Evolutionary conservation across 2,797 vertebrate species (phyloP).

Genomic region (Scolopax bukidnonensis): DNA sequence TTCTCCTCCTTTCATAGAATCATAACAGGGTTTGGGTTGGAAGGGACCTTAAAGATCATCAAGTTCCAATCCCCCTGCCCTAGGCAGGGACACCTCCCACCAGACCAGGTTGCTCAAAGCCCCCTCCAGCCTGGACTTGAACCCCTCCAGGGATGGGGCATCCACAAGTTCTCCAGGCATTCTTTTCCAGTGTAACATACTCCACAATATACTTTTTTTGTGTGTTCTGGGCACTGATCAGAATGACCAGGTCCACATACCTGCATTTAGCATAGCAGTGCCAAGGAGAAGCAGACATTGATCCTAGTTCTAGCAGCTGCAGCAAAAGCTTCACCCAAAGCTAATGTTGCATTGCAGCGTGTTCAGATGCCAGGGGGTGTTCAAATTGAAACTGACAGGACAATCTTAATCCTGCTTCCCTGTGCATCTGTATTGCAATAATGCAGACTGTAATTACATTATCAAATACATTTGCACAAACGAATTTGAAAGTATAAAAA

Average conservation of each 20-base stretch:
- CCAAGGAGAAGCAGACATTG: neutral
- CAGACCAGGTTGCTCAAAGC: too few species aligned
- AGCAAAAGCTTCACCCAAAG: neutral
- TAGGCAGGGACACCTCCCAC: too few species aligned
- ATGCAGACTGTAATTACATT: conserved; percentile 16
- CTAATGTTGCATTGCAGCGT: neutral
- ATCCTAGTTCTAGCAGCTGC: neutral
- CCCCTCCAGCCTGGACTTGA: too few species aligned
- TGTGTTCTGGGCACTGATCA: neutral
- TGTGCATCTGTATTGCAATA: neutral
- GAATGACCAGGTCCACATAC: neutral
- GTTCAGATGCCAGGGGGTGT: neutral
- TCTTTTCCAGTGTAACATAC: too few species aligned
- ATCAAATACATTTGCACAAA: conserved; percentile 30
- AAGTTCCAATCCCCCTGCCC: too few species aligned
- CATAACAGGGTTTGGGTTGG: too few species aligned
- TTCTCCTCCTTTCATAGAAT: neutral
- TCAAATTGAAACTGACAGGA: conserved; percentile 42
- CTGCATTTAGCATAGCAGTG: neutral
- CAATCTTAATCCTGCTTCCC: conserved; percentile 18
- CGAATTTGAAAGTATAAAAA: neutral
- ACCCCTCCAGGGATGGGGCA: too few species aligned
- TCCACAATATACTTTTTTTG: neutral
- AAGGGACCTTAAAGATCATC: too few species aligned
- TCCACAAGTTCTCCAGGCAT: too few species aligned